Base-by-base conservation (phyloP, 1,140 invertebrate species). In the Anagrus nilaparvatae region DNA sequence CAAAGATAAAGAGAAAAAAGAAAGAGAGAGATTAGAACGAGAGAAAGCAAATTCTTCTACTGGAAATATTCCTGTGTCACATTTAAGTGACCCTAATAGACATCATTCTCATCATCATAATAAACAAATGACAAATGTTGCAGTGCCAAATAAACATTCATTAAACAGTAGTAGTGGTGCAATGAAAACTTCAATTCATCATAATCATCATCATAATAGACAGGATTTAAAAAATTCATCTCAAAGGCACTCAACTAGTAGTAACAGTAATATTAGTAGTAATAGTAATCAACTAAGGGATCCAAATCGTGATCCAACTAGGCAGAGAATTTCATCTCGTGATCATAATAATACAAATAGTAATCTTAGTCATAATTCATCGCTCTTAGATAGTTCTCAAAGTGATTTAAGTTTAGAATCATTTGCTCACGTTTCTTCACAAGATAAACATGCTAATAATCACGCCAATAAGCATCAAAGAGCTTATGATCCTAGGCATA, bases 1-100 rank as follows among this genome's bases (percentile, higher is more conserved):
- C 42, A 63, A 69, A 3, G 74, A 76, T 32, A 73, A 72, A 45
- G 72, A 73, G 28, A 71, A 71, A 36, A 53, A 57, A 28, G 69
- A 68, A 45, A 60, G 67, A 16, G 59, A 67, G 44, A 62, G 65
- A 28, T 47, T 67, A 4, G 63, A 67, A 30, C 51, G 61, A 1
- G 56, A 58, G 7, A 62, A 58, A 20, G 27, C 45, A 1, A 46
- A 21, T 10, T 21, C 39, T 9, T 38, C 44, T 0, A 41, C 38
- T 14, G 39, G 19, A 9, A 14, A 10, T 16, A 38, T 14, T 37
- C 32, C 40, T 49, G 40, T 24, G 30, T 34, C 27, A 14, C 54
- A n/a, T n/a, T n/a, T n/a, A n/a, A n/a, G n/a, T 8, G 57, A 58
- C 20, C 43, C 52, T n/a, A 46, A 47, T 4, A 59, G 60, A 28